Evolutionary conservation across 2,797 vertebrate genomes (phyloP), one percentile per base, ranked within the genome.

Genomic region (Remorina albescens): DNA sequence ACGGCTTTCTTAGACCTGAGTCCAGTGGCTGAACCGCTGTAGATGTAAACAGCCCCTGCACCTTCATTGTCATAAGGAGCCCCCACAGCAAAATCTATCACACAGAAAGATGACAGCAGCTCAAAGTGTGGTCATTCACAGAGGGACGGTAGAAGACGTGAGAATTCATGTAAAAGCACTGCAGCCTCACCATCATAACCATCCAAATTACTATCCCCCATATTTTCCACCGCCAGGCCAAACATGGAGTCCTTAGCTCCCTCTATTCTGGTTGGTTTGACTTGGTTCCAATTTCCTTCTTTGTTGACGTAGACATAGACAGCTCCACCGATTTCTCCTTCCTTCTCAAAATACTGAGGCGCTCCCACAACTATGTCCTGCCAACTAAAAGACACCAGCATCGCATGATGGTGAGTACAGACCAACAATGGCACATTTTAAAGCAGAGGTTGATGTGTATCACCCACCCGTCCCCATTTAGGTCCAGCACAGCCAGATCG

Each of bases 301-400:
- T 88, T 85, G 85, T 99, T 99, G 23, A 99, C 85, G 73, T 96
- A 99, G 81, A 98, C 71, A 9, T 99, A 99, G 7, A 95, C 93
- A 0, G 98, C 98, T 21, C 98, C 98, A 18, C 98, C 98, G 1
- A 98, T 95, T 42, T 95, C 94, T 56, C 91, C 88, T 0, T 96
- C 93, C 78, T 97, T 96, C 73, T 96, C 95, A 85, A 98, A 99
- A 86, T 95, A 99, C 74, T 99, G 98, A 0, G 98, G 98, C 0
- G 98, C 98, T 82, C 98, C 98, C 34, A 99, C 95, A 68, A 98
- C 96, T 16, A 99, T 95, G 89, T 99, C 98, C 83, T 97, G 91
- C 98, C 98, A 99, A 12, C 98, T 99, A 71, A 59, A 39, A 76
- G 76, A 78, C 16, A 36, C 59, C 2, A 72, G 12, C 18, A 50